Evolutionary conservation across 2,113 vertebrate species (phyloP).

Genomic region (Spizaetus ornatus): DNA sequence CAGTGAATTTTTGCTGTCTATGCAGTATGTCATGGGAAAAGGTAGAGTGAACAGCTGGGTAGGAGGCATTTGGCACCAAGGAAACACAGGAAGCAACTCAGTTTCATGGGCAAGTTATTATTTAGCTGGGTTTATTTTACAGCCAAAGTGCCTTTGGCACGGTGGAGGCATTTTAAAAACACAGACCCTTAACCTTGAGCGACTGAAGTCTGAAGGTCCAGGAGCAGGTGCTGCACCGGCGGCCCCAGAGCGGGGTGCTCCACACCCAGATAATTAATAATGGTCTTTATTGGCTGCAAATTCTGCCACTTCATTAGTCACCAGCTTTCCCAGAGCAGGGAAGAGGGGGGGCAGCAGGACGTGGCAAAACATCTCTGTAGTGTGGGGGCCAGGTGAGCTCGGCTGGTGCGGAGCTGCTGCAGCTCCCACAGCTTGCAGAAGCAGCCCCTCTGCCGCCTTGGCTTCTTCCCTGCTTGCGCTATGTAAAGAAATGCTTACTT

Average conservation of each 20-base stretch:
- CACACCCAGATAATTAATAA: background rate
- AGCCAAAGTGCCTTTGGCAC: background rate
- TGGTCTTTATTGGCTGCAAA: background rate
- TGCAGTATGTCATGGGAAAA: background rate
- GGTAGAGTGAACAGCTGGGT: background rate
- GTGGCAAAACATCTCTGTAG: background rate
- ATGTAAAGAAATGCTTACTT: background rate
- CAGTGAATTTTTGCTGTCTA: background rate
- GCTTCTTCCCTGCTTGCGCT: too few relatives aligned
- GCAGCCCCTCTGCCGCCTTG: background rate
- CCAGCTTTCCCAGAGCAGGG: background rate
- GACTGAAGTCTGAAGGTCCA: background rate
- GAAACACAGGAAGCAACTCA: background rate
- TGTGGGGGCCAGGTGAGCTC: background rate
- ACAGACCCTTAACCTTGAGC: background rate
- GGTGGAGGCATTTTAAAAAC: background rate
- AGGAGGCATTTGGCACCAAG: background rate
- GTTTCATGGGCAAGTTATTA: background rate
- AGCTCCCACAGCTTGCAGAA: background rate
- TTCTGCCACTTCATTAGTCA: background rate
- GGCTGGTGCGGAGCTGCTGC: background rate
- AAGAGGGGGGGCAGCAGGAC: background rate
- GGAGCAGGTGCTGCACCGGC: rapidly evolving
- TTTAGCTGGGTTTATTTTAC: background rate
- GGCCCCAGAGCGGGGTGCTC: background rate